These are phyloP conservation scores for Hephaestus fuliginosus DNA, from an alignment of 2,797 vertebrate species.

Conservation along the genomic window DNA sequence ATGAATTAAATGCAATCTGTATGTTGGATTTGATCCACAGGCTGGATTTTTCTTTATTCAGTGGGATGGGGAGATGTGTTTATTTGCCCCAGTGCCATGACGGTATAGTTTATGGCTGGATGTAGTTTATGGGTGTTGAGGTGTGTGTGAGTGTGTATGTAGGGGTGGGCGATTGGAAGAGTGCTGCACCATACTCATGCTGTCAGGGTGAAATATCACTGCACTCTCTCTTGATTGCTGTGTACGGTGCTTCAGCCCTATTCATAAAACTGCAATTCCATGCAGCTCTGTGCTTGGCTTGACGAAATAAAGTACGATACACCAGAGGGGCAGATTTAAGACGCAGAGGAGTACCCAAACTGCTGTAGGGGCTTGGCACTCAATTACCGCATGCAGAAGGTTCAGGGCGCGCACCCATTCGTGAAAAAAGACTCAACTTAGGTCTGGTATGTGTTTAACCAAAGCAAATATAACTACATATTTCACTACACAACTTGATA, in stretches of 20 bases:
- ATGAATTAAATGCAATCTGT: slow-evolving; percentile 59
- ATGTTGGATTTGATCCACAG: slow-evolving; percentile 61
- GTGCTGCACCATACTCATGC: slow-evolving; percentile 64
- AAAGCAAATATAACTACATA: slow-evolving; percentile 1
- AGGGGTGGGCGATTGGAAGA: slow-evolving; percentile 31
- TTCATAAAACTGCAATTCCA: slow-evolving; percentile 85
- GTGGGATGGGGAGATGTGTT: slow-evolving; percentile 58
- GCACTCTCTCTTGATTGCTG: slow-evolving; percentile 83
- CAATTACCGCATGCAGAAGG: slow-evolving; percentile 34
- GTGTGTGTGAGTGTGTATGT: slow-evolving; percentile 37
- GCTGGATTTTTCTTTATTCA: slow-evolving; percentile 56
- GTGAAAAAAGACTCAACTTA: background rate
- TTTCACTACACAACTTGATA: background rate
- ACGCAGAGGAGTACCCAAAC: slow-evolving; percentile 14
- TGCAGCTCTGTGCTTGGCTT: slow-evolving; percentile 63
- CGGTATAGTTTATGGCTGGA: slow-evolving; percentile 67
- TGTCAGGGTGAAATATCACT: slow-evolving; percentile 84
- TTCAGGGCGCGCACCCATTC: slow-evolving; percentile 17
- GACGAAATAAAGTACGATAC: slow-evolving; percentile 63
- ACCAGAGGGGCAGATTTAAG: slow-evolving; percentile 63
- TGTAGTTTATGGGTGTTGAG: slow-evolving; percentile 70
- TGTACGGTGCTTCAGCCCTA: slow-evolving; percentile 69
- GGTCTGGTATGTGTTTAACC: background rate
- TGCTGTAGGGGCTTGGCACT: slow-evolving; percentile 15
- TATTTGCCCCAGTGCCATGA: slow-evolving; percentile 69